Evolutionary conservation across 2,888 invertebrate species (phyloP), one percentile per base, ranked within the genome.

Genomic region (Calliphora vomitoria): DNA sequence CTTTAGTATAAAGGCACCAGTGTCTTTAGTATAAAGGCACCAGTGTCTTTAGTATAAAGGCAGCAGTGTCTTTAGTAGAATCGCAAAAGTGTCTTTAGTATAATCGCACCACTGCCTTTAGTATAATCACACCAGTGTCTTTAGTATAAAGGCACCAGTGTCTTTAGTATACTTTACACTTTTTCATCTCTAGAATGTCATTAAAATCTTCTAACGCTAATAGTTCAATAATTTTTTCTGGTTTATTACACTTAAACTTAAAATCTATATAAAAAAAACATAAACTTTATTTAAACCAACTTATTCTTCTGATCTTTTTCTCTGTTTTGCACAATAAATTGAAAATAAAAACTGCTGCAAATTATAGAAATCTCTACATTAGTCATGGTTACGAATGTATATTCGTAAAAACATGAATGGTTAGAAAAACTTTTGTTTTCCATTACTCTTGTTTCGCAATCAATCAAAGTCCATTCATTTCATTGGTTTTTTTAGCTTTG

Each of bases 381-480:
- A 58, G 68, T 47, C n/a, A 35, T 15, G 31, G 11, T 15, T 3
- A 20, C 38, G 47, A 38, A n/a, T 13, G 50, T 8, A 8, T n/a
- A n/a, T 4, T 35, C n/a, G 0, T 8, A 20, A 50, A 31, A 4
- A 31, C 55, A 41, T 44, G 41, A 68, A 68, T 58, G 44, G 58
- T 13, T n/a, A 18, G 68, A 0, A 55, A 38, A 76, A 76, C 47
- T 64, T 44, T 11, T 44, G 11, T 44, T 44, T 50, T 76, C 47
- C 31, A 53, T 13, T 58, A 8, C 25, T 58, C 58, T 66, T 38
- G n/a, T 71, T 62, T 80, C 50, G 38, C 64, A 55, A 72, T 66
- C 72, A 72, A 81, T 81, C 72, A 81, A 31, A 64, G 53, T 72
- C 25, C 41, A 44, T 44, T 44, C 44, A 11, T 55, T 60, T 47